Evolutionary conservation across 1,140 invertebrate species (phyloP).

Genomic region (Drosophila virilis): DNA sequence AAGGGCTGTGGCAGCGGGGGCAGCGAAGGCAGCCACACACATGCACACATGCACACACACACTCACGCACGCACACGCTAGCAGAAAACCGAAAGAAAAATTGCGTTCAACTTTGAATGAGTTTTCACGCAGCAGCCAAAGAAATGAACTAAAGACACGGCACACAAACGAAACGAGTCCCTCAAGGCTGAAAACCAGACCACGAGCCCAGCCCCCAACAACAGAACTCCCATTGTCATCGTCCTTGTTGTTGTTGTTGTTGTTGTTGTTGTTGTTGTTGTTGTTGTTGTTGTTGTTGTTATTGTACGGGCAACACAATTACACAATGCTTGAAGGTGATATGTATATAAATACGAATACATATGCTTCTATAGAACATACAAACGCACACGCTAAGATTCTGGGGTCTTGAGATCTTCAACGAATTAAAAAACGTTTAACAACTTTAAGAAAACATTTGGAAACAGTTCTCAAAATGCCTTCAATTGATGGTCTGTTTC

Average conservation of each 20-base stretch:
- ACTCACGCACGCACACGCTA: background rate
- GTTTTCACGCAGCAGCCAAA: conserved; percentile 60
- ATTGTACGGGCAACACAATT: conserved; percentile 51
- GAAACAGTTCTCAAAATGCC: too few species aligned
- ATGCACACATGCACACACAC: conserved; percentile 7
- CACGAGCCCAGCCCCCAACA: background rate
- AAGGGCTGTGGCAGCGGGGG: background rate
- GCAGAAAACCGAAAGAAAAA: conserved; percentile 62
- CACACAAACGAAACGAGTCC: conserved; percentile 31
- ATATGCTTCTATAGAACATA: conserved; percentile 4
- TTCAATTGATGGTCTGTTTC: too few species aligned
- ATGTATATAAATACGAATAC: conserved; percentile 30
- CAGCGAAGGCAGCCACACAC: conserved; percentile 1
- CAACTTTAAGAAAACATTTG: too few species aligned
- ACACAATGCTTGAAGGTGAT: conserved; percentile 62
- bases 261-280: conserved; percentile 64
- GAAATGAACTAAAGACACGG: conserved; percentile 29
- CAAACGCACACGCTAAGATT: too few species aligned
- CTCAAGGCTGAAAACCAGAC: conserved; percentile 24
- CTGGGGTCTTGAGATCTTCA: too few species aligned
- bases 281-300: conserved; percentile 10
- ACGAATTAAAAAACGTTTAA: too few species aligned
- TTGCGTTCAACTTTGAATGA: conserved; percentile 77
- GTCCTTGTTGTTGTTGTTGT: conserved; percentile 59
- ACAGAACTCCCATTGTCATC: too few species aligned